Percentiles rank a stretch among this genome's conserved stretches.
These are phyloP conservation scores for Notolepis coatsorum DNA, from an alignment of 2,797 vertebrate species.

Conservation along the genomic window DNA sequence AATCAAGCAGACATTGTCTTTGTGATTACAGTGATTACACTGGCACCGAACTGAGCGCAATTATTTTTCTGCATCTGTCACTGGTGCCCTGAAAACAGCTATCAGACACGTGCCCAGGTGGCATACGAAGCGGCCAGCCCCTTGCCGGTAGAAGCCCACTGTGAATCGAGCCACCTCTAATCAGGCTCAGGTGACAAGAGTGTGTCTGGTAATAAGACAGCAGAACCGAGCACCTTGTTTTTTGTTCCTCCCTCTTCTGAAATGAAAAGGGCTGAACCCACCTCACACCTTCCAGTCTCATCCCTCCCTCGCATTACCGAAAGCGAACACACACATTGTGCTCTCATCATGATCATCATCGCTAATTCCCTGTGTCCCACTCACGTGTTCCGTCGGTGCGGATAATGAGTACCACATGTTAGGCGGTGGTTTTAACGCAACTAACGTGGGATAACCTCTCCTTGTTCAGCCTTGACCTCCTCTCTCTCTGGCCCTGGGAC, in stretches of 20 bases:
- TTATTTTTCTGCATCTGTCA: not conserved
- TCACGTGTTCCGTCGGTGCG: conserved; percentile 42
- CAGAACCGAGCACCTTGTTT: conserved; percentile 14
- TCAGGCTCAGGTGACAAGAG: conserved; percentile 36
- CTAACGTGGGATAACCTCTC: conserved; percentile 39
- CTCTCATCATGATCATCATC: conserved; percentile 34
- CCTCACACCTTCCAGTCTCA: conserved; percentile 41
- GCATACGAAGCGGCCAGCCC: not conserved
- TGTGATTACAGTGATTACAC: not conserved
- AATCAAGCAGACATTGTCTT: conserved; percentile 22
- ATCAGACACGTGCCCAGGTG: conserved; percentile 38
- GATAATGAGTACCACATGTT: conserved; percentile 66
- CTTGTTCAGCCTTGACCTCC: conserved; percentile 48
- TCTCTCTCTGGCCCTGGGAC: conserved; percentile 19
- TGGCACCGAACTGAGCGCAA: conserved; percentile 15
- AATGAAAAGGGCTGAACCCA: conserved; percentile 15
- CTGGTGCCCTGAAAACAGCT: conserved; percentile 23
- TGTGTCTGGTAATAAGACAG: conserved; percentile 22
- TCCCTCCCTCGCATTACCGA: conserved; percentile 36
- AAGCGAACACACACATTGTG: conserved; percentile 25
- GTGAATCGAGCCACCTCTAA: conserved; percentile 33
- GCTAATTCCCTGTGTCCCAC: not conserved
- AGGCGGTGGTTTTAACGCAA: conserved; percentile 36
- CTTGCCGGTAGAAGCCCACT: not conserved
- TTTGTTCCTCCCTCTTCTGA: conserved; percentile 32